Base-by-base conservation (phyloP, 2,888 invertebrate genomes). In the Cyaniris semiargus region DNA sequence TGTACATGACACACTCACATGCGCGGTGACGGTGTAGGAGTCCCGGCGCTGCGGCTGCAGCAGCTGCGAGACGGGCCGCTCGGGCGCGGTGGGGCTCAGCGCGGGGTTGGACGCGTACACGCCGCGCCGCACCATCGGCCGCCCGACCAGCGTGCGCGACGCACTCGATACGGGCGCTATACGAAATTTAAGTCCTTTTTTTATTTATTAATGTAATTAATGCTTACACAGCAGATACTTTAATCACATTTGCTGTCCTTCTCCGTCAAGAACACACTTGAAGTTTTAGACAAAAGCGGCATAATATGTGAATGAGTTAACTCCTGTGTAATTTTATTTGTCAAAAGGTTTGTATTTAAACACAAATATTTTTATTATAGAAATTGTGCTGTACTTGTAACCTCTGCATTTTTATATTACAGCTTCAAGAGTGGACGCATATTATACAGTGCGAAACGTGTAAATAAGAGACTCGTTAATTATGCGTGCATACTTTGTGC, bases 41-140 rank as follows among this genome's bases (percentile, higher is more conserved):
- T 84, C 84, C 8, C 83, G 79, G 18, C 84, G 79, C 7, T 81
- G 79, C 75, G 82, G 80, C 34, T 83, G 83, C 58, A 84, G 82
- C 0, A 80, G 82, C 66, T 80, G 79, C 15, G 80, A 76, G 23
- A 85, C 0, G 88, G 87, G 66, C 85, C 87, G 85, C 23, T 84
- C 81, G 27, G 88, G 80, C 44, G 87, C 81, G 23, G 90, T 89
- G 81, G 90, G 89, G 78, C 89, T 90, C 66, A 92, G 87, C 76
- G 89, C 91, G 0, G 93, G 93, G 85, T 94, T 93, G 77, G 93
- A 94, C 2, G 90, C 90, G 87, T 92, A 93, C 80, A 93, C 90
- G 21, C 84, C 86, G 78, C 90, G 89, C 0, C 91, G 88, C 27
- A 85, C 80, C 90, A 91, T 89, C 18, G 82, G 60, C 15, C 90